phyloP scores from a whole-genome alignment of 2,888 invertebrate species.

The Papilio protenor region DNA sequence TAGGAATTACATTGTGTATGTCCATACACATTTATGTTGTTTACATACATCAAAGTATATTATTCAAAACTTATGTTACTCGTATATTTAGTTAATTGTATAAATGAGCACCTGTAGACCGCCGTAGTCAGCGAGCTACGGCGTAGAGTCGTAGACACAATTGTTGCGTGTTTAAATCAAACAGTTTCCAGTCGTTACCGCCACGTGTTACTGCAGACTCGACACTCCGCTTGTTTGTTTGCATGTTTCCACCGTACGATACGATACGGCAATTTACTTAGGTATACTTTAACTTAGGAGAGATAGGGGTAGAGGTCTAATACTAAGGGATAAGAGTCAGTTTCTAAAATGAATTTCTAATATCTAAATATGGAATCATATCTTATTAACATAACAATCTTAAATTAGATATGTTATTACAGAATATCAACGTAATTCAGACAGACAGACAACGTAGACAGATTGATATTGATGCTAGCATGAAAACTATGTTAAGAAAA shows the following conservation, averaged over 20 bases:
- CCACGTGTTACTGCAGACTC: conserved; percentile 73
- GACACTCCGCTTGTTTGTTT: conserved; percentile 48
- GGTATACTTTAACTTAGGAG: not conserved
- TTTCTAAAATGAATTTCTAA: too few species aligned
- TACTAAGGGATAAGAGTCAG: too few species aligned
- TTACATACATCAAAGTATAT: not conserved
- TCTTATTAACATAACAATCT: too few species aligned
- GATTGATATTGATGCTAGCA: not conserved
- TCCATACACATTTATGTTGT: too few species aligned
- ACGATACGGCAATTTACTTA: conserved; percentile 48
- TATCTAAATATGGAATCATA: too few species aligned
- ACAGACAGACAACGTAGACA: too few species aligned
- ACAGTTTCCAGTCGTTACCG: conserved; percentile 79
- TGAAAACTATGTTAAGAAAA: not conserved
- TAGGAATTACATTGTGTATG: too few species aligned
- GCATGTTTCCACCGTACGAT: conserved; percentile 51
- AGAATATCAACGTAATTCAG: too few species aligned
- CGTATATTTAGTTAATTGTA: not conserved
- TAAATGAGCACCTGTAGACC: conserved; percentile 22
- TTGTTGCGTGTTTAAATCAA: conserved; percentile 83
- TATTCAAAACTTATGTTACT: not conserved
- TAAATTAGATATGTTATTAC: too few species aligned
- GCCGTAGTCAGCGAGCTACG: conserved; percentile 18
- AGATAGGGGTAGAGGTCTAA: too few species aligned
- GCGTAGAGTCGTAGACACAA: conserved; percentile 72